These are phyloP conservation scores for Gopherus evgoodei DNA, from an alignment of 2,113 vertebrate species.

Conservation along the genomic window DNA sequence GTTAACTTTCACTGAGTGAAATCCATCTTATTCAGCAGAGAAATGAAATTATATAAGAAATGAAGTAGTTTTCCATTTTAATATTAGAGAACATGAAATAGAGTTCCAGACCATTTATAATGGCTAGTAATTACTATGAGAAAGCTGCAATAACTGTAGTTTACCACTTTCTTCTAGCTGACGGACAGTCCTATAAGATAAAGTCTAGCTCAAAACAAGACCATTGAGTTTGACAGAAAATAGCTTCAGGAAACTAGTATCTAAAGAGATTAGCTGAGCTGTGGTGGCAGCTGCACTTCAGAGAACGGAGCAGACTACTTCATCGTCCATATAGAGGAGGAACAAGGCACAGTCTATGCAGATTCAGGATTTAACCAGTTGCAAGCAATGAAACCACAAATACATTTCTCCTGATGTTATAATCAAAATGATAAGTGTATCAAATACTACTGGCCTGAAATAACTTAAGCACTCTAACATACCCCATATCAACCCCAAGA, in stretches of 20 bases:
- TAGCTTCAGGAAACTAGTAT: not conserved
- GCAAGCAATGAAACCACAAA: not conserved
- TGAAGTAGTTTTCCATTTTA: not conserved
- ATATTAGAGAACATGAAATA: not conserved
- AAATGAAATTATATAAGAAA: not conserved
- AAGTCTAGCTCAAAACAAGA: not conserved
- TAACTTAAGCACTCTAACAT: not conserved
- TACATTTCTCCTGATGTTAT: not conserved
- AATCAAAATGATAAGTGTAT: not conserved
- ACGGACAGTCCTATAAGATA: not conserved
- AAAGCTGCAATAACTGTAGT: not conserved
- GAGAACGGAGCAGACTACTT: not conserved
- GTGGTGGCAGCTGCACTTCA: not conserved
- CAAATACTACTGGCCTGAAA: not conserved
- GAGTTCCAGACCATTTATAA: not conserved
- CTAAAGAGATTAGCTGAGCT: not conserved
- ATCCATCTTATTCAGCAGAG: not conserved
- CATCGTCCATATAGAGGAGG: not conserved
- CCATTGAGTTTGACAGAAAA: not conserved
- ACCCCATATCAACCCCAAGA: conserved; percentile 12
- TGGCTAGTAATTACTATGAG: not conserved
- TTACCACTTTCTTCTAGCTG: not conserved
- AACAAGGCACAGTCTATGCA: not conserved
- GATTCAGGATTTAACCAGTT: not conserved
- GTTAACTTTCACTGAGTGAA: not conserved